Base-by-base conservation (phyloP, 35 echinoderm and acorn worm genomes). In the Heliocidaris tuberculata region DNA sequence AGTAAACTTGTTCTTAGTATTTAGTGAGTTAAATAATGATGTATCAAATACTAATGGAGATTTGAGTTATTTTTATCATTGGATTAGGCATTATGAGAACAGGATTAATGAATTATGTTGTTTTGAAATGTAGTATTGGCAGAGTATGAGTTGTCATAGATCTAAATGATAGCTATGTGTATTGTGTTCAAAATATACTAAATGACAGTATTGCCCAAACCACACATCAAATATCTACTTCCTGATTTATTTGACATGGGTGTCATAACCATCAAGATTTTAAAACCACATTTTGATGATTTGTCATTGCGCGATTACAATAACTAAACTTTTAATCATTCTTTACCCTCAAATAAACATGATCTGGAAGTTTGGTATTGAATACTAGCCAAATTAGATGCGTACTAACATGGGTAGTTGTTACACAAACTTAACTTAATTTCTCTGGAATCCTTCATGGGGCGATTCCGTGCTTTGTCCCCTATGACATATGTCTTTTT, bases 21-120 rank as follows among this genome's bases (percentile, higher is more conserved):
- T 42, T 3, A 42, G 95, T 97, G 94, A 96, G 96, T 93, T 78
- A 2, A 19, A 6, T 24, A 0, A 70, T 16, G 6, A 32, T 27
- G 65, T 27, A 78, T 21, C 7, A 4, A 78, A 24, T 78, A 24
- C 65, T 7, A 78, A 70, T 70, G 17, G 60, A 27, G 60, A 70
- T 78, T 78, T 78, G 19, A n/a, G 65, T 19, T 78, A 78, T 78
- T 78, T 78, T 78, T 78, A 78, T 5, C 65, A n/a, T 78, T n/a
- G 27, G 65, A 78, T 78, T 27, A 78, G 19, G 21, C 27, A n/a
- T 27, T 27, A 27, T 78, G 65, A 78, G 27, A 56, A 78, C 35
- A 78, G 65, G 21, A 78, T 78, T 78, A 27, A 9, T 78, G 27
- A 78, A 78, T 78, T 24, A 78, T n/a, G 16, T 78, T 78, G 65